phyloP scores from a whole-genome alignment of 2,888 invertebrate genomes.

The Meloe dianella region DNA sequence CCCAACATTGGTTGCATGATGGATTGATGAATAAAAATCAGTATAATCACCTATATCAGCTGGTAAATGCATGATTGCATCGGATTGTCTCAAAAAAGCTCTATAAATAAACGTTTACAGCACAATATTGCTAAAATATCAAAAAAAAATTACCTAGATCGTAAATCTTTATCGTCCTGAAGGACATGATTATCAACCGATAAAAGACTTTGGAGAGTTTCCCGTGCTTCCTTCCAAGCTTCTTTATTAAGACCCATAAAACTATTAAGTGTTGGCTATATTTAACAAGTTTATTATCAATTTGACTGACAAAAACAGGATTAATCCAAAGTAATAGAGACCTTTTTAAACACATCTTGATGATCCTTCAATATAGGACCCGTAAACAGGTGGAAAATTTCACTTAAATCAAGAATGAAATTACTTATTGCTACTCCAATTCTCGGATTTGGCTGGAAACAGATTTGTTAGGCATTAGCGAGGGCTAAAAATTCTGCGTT shows the following conservation, averaged over 20 bases:
- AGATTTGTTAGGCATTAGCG: no score
- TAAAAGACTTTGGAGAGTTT: slow-evolving; percentile 77
- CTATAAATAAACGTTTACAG: no score
- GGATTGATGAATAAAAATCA: slow-evolving; percentile 97
- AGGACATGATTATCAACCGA: slow-evolving; percentile 71
- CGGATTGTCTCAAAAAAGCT: slow-evolving; percentile 76
- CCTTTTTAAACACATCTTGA: slow-evolving; percentile 81
- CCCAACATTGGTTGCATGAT: slow-evolving; percentile 98
- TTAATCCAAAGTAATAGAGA: slow-evolving; percentile 52
- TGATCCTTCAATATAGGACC: slow-evolving; percentile 74
- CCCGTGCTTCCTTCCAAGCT: slow-evolving; percentile 89
- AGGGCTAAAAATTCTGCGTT: no score
- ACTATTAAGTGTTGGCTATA: slow-evolving; percentile 75
- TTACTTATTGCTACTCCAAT: slow-evolving; percentile 97
- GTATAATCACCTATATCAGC: slow-evolving; percentile 96
- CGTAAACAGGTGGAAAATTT: slow-evolving; percentile 79
- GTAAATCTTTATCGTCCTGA: slow-evolving; percentile 71
- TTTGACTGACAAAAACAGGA: slow-evolving; percentile 10
- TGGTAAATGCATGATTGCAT: slow-evolving; percentile 89
- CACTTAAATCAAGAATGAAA: slow-evolving; percentile 83
- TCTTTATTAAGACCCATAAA: slow-evolving; percentile 87
- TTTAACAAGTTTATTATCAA: slow-evolving; percentile 29
- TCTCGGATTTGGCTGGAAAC: slow-evolving; percentile 74
- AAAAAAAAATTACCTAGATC: slow-evolving; percentile 65
- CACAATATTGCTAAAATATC: background rate